A percentile compares a stretch with the other conserved stretches of the same genome.
phyloP scores from a whole-genome alignment of 1,140 invertebrate species.

The Drosophila tsacasi region DNA sequence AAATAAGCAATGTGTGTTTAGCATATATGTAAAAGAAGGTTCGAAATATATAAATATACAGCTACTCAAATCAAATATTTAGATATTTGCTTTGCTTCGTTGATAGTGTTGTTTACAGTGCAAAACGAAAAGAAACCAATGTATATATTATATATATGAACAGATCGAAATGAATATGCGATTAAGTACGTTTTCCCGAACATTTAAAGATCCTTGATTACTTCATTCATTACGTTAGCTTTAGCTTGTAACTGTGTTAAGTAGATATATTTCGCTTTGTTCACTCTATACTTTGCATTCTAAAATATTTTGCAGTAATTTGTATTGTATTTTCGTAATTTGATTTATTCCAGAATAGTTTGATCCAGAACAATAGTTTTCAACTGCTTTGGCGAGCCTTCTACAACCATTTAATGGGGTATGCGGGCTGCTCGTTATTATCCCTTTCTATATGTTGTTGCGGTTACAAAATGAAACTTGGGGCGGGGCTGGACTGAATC shows the following conservation, averaged over 20 bases:
- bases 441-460: slow-evolving; percentile 26
- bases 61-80: slow-evolving; percentile 15
- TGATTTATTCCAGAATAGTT: slow-evolving; percentile 31
- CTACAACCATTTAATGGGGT: slow-evolving; percentile 72
- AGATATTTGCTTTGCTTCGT: slow-evolving; percentile 18
- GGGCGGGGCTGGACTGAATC: slow-evolving; percentile 21
- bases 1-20: slow-evolving; percentile 30
- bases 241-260: slow-evolving; percentile 38
- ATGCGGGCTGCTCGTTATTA: slow-evolving; percentile 39
- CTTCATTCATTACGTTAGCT: slow-evolving; percentile 20
- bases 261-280: slow-evolving; percentile 21
- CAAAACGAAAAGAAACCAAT: slow-evolving; percentile 11
- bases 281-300: slow-evolving; percentile 19
- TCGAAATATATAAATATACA: slow-evolving; percentile 35
- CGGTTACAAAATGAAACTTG: slow-evolving; percentile 30
- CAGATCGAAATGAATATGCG: slow-evolving; percentile 38
- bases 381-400: slow-evolving; percentile 39
- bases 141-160: slow-evolving; percentile 8
- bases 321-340: slow-evolving; percentile 14
- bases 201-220: slow-evolving; percentile 21
- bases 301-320: slow-evolving; percentile 13
- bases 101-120: slow-evolving; percentile 14
- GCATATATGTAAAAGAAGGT: slow-evolving; percentile 39
- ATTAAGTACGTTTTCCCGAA: slow-evolving; percentile 62
- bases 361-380: slow-evolving; percentile 34